Conservation (phyloP, 2,888 invertebrate genomes). For the Oligia strigilis region DNA sequence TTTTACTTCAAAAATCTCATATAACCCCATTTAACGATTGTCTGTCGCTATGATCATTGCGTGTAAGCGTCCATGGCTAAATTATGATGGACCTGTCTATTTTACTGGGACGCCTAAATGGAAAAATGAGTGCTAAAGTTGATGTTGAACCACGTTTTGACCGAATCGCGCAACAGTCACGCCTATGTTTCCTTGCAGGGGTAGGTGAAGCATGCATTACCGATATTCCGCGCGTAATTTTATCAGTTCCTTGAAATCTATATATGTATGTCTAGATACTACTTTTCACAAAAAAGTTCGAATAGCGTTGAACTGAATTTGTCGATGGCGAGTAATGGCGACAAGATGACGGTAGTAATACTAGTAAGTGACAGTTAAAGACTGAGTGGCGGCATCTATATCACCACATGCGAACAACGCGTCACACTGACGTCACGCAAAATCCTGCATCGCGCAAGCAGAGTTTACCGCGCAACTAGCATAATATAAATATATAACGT, state of each 20-base stretch:
- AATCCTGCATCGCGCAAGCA: background rate
- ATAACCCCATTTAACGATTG: slow-evolving; percentile 24
- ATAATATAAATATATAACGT: background rate
- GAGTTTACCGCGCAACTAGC: background rate
- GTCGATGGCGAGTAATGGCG: background rate
- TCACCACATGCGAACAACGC: background rate
- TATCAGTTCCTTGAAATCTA: background rate
- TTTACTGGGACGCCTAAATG: background rate
- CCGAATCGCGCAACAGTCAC: background rate
- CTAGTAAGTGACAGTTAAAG: background rate
- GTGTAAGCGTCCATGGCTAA: slow-evolving; percentile 5
- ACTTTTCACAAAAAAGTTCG: no score
- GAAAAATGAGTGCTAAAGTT: slow-evolving; percentile 2
- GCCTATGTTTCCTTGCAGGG: background rate
- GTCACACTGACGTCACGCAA: background rate
- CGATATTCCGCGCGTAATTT: background rate
- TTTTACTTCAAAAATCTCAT: slow-evolving; percentile 28
- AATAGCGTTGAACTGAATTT: background rate
- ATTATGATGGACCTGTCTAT: background rate
- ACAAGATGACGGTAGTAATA: background rate
- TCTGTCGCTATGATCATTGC: background rate
- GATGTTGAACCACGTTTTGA: background rate
- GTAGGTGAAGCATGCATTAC: no score
- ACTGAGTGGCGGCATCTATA: background rate
- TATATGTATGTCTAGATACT: no score